A percentile compares a stretch with the other conserved stretches of the same genome.
These are phyloP conservation scores for Discoglossus pictus DNA, from an alignment of 2,797 vertebrate species.

Conservation along the genomic window DNA sequence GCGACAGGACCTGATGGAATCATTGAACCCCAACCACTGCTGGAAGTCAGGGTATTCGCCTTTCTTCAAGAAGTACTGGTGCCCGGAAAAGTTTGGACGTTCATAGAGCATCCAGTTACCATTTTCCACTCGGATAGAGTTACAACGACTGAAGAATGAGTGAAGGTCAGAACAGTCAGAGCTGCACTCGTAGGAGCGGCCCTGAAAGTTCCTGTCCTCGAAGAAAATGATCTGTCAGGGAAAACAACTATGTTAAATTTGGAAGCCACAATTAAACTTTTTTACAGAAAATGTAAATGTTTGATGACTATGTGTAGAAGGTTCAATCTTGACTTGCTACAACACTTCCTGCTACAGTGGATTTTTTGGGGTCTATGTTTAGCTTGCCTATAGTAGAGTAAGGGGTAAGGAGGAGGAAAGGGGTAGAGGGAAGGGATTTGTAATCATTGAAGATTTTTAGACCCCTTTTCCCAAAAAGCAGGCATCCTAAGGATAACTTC, in stretches of 20 bases:
- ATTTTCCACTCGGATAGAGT: slow-evolving; percentile 17
- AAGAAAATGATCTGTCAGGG: slow-evolving; percentile 18
- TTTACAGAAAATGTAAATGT: too few species aligned
- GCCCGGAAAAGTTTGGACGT: slow-evolving; percentile 16
- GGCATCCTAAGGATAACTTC: too few species aligned
- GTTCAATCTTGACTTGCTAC: too few species aligned
- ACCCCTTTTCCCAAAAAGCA: too few species aligned
- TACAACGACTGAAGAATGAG: slow-evolving; percentile 23
- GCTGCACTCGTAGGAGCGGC: slow-evolving; percentile 27
- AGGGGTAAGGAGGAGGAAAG: too few species aligned
- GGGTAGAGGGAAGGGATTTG: too few species aligned
- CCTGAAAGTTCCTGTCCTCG: slow-evolving; percentile 31
- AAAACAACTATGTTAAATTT: neutral
- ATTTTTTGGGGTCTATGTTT: too few species aligned
- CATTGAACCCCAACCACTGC: slow-evolving; percentile 24
- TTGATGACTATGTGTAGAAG: too few species aligned
- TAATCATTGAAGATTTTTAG: too few species aligned
- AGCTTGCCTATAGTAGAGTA: too few species aligned
- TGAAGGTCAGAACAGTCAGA: slow-evolving; percentile 37
- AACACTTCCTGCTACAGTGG: too few species aligned
- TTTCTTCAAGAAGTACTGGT: slow-evolving; percentile 32
- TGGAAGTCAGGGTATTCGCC: slow-evolving; percentile 31
- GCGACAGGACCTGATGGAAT: slow-evolving; percentile 9
- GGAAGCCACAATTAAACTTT: too few species aligned
- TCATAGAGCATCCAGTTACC: slow-evolving; percentile 33